These are phyloP conservation scores for Antidorcas marsupialis DNA, from an alignment of 2,113 vertebrate species.

Conservation along the genomic window DNA sequence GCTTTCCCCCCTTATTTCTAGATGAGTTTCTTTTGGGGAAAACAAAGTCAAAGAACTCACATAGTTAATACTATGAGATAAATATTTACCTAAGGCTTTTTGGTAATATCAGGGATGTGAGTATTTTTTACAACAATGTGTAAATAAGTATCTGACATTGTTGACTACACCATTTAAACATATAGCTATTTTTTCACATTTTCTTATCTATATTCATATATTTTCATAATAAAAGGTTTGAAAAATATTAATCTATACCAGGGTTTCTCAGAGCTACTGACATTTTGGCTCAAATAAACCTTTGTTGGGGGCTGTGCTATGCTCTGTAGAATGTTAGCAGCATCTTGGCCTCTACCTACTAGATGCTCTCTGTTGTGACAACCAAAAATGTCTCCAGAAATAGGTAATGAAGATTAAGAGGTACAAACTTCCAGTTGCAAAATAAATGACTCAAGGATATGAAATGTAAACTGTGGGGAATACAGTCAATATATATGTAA, in stretches of 20 bases:
- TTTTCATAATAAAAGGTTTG: background rate
- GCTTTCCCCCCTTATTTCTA: background rate
- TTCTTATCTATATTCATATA: background rate
- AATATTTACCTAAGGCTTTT: constrained; percentile 17
- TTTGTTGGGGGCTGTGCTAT: background rate
- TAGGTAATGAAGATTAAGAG: background rate
- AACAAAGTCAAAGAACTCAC: constrained; percentile 17
- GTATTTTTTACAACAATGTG: background rate
- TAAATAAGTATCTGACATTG: background rate
- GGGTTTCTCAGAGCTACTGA: background rate
- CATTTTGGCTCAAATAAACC: background rate
- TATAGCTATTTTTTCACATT: background rate
- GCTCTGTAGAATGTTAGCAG: background rate
- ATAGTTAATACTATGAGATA: background rate
- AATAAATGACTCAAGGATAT: background rate
- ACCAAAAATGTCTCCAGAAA: background rate
- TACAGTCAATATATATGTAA: background rate
- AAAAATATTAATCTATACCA: background rate
- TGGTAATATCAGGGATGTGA: background rate
- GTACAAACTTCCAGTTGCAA: background rate
- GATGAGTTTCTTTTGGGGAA: background rate
- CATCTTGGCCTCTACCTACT: background rate
- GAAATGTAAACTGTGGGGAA: background rate
- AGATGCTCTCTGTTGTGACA: background rate
- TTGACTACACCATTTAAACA: background rate